phyloP scores from a whole-genome alignment of 2,113 vertebrate genomes.

The Pseudorhombus dupliciocellatus region DNA sequence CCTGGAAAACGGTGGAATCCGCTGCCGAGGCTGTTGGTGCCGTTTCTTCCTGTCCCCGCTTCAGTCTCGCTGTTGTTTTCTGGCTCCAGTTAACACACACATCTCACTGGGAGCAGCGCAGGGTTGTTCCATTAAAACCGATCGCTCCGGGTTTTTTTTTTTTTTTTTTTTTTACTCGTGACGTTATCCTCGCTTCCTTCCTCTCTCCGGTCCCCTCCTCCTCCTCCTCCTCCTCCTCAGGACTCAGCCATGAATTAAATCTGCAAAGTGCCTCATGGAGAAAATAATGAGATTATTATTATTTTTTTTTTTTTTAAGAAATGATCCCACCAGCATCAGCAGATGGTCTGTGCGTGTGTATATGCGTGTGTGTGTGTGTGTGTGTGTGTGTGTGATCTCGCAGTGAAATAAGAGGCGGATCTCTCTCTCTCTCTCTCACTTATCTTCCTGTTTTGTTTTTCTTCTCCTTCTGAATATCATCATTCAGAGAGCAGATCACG shows the following conservation, averaged over 20 bases:
- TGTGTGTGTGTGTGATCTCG: background rate
- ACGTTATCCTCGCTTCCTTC: constrained; percentile 78
- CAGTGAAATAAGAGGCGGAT: constrained; percentile 9
- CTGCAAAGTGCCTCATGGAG: constrained; percentile 7
- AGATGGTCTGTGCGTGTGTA: background rate
- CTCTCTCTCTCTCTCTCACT: constrained; percentile 3
- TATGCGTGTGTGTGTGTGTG: too few species aligned
- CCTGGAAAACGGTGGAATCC: constrained; percentile 61
- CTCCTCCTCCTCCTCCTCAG: constrained; percentile 1
- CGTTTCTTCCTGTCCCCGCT: background rate
- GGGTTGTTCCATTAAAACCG: constrained; percentile 57
- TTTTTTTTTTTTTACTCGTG: constrained; percentile 60
- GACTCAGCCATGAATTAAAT: constrained; percentile 7
- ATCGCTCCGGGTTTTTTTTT: constrained; percentile 20
- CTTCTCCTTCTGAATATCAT: constrained; percentile 13
- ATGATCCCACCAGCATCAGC: constrained; percentile 33
- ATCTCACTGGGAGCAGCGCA: constrained; percentile 20
- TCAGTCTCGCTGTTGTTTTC: background rate
- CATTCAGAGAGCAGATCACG: constrained; percentile 59
- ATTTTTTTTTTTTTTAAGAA: background rate
- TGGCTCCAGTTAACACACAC: constrained; percentile 1
- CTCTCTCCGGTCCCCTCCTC: constrained; percentile 72
- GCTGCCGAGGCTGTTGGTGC: constrained; percentile 19
- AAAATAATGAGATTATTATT: background rate
- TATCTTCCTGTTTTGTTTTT: constrained; percentile 40